Evolutionary conservation across 1,140 invertebrate genomes (phyloP).

Genomic region (Drosophila kanapiae): DNA sequence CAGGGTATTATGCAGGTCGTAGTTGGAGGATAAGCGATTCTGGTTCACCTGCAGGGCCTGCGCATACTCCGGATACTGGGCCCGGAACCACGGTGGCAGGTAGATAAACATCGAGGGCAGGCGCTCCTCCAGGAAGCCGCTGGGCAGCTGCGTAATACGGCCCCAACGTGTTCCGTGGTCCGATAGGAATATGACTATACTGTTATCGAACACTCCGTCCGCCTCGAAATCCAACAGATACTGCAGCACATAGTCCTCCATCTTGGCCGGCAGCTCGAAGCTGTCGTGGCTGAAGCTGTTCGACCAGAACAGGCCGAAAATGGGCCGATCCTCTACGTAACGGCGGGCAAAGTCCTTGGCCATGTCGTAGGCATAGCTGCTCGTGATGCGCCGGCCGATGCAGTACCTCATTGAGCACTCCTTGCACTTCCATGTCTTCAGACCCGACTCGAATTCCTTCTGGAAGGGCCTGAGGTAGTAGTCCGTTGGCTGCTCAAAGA

Average conservation of each 20-base stretch:
- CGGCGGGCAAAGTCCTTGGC: constrained; percentile 86
- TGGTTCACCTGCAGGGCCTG: constrained; percentile 90
- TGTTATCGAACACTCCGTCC: constrained; percentile 88
- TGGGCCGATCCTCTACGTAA: constrained; percentile 78
- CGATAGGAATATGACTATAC: constrained; percentile 92
- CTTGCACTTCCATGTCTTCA: constrained; percentile 40
- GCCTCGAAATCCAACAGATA: constrained; percentile 88
- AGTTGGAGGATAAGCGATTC: constrained; percentile 91
- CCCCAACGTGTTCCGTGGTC: constrained; percentile 97
- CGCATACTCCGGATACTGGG: constrained; percentile 88
- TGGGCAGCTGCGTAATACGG: constrained; percentile 87
- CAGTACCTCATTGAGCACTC: constrained; percentile 79
- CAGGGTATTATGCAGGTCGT: constrained; percentile 91
- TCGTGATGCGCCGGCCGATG: constrained; percentile 87
- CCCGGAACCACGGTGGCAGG: constrained; percentile 91
- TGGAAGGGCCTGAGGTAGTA: constrained; percentile 92
- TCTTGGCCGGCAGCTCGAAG: constrained; percentile 87
- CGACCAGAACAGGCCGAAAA: constrained; percentile 93
- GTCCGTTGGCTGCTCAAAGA: constrained; percentile 92
- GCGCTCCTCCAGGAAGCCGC: constrained; percentile 94
- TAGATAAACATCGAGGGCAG: constrained; percentile 93
- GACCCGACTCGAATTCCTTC: constrained; percentile 86
- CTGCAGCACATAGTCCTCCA: constrained; percentile 87
- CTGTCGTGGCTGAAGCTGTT: constrained; percentile 92
- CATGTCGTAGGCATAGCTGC: constrained; percentile 87